phyloP scores from a whole-genome alignment of 2,113 vertebrate genomes.

The Crotalus tigris region DNA sequence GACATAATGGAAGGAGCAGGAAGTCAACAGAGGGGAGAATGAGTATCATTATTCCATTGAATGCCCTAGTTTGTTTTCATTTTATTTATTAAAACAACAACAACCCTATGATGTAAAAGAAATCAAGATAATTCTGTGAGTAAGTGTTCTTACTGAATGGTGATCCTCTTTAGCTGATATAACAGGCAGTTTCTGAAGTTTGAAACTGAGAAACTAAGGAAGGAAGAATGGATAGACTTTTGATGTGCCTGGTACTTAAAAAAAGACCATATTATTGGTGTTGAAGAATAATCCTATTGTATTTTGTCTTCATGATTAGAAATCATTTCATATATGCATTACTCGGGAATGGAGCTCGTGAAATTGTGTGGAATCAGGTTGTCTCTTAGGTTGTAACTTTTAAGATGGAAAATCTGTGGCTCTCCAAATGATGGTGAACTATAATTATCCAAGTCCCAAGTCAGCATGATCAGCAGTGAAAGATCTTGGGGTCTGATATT shows the following conservation, averaged over 20 bases:
- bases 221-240: neutral
- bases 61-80: neutral
- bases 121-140: neutral
- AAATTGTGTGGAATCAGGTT: neutral
- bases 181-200: neutral
- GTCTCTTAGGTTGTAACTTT: neutral
- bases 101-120: accelerated
- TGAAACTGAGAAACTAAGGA: neutral
- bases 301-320: neutral
- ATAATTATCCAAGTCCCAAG: neutral
- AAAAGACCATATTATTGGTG: neutral
- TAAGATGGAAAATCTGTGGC: neutral
- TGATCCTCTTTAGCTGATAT: neutral
- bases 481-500: neutral
- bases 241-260: neutral
- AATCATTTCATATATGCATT: neutral
- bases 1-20: neutral
- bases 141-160: neutral
- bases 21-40: neutral
- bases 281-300: neutral
- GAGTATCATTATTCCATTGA: neutral
- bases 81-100: neutral
- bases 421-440: neutral
- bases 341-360: neutral
- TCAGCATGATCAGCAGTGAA: neutral